Evolutionary conservation across 2,113 vertebrate species (phyloP).

Genomic region (Heterochromis multidens): DNA sequence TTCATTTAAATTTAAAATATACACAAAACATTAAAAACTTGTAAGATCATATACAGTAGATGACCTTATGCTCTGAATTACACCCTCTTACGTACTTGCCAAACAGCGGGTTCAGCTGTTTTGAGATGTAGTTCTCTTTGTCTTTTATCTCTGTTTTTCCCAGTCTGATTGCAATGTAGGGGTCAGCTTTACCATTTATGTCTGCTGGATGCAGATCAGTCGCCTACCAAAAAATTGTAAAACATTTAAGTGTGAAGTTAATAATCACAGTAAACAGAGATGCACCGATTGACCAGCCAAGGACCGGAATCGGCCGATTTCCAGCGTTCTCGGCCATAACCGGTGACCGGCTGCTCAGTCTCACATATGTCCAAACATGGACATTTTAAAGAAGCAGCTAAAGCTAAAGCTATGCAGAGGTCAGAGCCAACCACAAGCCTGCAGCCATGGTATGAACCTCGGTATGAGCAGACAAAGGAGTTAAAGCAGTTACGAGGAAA

Average conservation of each 20-base stretch:
- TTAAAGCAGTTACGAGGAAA: not conserved
- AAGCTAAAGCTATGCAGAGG: not conserved
- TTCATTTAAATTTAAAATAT: not conserved
- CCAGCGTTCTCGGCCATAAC: too few relatives aligned
- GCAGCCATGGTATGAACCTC: not conserved
- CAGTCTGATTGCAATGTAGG: constrained; percentile 91
- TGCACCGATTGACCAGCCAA: too few relatives aligned
- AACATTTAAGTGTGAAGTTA: not conserved
- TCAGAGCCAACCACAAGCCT: not conserved
- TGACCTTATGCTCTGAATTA: too few relatives aligned
- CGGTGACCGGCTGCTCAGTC: too few relatives aligned
- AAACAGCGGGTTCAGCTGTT: constrained; percentile 95
- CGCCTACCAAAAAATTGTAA: constrained; percentile 72
- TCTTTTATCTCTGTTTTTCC: constrained; percentile 95
- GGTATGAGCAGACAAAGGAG: not conserved
- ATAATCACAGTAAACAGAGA: too few relatives aligned
- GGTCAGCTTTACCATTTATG: constrained; percentile 97
- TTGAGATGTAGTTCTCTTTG: constrained; percentile 99
- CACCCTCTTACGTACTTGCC: constrained; percentile 85
- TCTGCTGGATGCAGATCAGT: constrained; percentile 95
- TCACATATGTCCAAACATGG: not conserved
- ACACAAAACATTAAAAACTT: not conserved
- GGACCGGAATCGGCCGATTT: too few relatives aligned
- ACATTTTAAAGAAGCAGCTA: not conserved
- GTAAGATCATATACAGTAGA: too few relatives aligned